phyloP scores from a whole-genome alignment of 1,140 invertebrate species.

The Vollenhovia emeryi region DNA sequence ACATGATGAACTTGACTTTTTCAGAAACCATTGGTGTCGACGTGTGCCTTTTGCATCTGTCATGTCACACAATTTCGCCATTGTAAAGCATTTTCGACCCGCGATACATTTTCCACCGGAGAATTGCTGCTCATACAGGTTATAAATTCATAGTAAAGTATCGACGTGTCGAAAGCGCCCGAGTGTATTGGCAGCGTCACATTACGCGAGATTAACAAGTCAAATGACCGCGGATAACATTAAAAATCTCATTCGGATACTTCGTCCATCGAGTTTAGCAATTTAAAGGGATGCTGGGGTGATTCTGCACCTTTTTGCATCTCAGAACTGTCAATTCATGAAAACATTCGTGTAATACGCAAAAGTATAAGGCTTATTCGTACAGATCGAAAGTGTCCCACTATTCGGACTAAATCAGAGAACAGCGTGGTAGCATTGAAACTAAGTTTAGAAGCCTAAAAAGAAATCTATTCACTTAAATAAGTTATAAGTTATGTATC shows the following conservation, averaged over 20 bases:
- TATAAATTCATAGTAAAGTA: constrained; percentile 1
- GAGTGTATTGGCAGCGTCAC: background rate
- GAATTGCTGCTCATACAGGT: background rate
- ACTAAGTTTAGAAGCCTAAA: no score
- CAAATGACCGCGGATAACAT: background rate
- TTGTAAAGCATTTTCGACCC: background rate
- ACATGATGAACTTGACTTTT: constrained; percentile 25
- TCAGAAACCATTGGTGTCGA: constrained; percentile 12
- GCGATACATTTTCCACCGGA: background rate
- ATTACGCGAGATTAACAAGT: background rate
- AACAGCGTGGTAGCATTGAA: no score
- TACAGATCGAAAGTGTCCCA: no score
- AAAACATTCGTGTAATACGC: no score
- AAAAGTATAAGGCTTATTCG: no score
- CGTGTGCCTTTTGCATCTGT: background rate
- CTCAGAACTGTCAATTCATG: no score
- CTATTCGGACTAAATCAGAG: no score
- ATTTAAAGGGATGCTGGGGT: no score
- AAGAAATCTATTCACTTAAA: no score
- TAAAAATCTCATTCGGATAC: constrained; percentile 4
- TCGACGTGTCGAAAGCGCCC: background rate
- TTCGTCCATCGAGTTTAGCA: background rate
- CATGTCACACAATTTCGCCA: constrained; percentile 15
- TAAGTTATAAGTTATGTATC: no score
- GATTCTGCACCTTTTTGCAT: no score